phyloP scores from a whole-genome alignment of 1,140 invertebrate species.

The Stenopsyche tienmushanensis region DNA sequence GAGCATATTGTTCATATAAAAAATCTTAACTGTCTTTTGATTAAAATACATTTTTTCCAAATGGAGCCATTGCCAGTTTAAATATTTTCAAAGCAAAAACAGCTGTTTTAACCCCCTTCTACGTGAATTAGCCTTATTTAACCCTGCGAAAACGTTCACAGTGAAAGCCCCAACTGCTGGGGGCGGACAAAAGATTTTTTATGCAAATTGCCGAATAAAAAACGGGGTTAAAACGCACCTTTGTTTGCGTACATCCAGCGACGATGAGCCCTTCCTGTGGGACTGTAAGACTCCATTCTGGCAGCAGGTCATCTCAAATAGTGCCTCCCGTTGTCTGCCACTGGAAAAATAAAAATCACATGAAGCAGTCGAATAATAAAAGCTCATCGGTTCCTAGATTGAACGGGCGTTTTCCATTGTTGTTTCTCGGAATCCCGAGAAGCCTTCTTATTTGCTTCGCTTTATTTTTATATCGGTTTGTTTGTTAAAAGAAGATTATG shows the following conservation, averaged over 20 bases:
- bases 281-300: neutral
- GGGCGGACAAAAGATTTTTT: neutral
- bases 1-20: too few relatives aligned
- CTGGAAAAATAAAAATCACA: constrained; percentile 1
- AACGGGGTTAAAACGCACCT: neutral
- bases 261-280: neutral
- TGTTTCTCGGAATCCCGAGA: neutral
- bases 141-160: too few relatives aligned
- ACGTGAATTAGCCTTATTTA: too few relatives aligned
- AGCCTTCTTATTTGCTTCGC: neutral
- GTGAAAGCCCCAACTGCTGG: too few relatives aligned
- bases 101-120: too few relatives aligned
- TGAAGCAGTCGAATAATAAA: neutral
- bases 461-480: neutral
- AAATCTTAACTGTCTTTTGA: too few relatives aligned
- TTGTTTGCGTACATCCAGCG: neutral
- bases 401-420: neutral
- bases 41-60: too few relatives aligned
- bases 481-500: neutral
- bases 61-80: too few relatives aligned
- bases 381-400: neutral
- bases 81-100: too few relatives aligned
- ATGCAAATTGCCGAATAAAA: neutral
- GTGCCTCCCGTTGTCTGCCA: neutral
- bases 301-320: constrained; percentile 6